A percentile compares a stretch with the other conserved stretches of the same genome.
Evolutionary conservation across 92 coral and sea anemone genomes (phyloP).

Genomic region (Palythoa heliodiscus): DNA sequence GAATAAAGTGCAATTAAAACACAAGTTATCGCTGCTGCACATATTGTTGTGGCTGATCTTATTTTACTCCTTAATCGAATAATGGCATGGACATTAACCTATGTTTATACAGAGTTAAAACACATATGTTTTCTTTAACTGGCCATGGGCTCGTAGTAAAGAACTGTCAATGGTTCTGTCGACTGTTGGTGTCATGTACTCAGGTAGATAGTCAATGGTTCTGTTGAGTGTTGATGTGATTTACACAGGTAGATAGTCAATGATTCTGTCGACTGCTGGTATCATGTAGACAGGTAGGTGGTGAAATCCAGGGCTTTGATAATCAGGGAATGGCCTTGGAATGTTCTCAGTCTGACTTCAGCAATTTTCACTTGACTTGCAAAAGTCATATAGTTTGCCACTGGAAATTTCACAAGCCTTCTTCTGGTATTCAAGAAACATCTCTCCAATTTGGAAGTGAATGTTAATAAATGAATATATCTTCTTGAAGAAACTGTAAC

Average conservation of each 20-base stretch:
- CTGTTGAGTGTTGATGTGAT: slow-evolving; percentile 42
- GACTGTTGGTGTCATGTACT: slow-evolving; percentile 36
- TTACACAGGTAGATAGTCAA: slow-evolving; percentile 43
- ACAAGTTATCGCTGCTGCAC: too few species aligned
- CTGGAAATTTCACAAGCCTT: slow-evolving; percentile 19
- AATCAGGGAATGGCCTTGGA: slow-evolving; percentile 47
- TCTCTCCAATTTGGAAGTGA: slow-evolving; percentile 12
- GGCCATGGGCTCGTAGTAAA: slow-evolving; percentile 36
- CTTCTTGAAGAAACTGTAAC: slow-evolving; percentile 6
- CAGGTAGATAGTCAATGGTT: slow-evolving; percentile 25
- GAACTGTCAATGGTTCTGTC: slow-evolving; percentile 53
- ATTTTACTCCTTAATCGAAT: too few species aligned
- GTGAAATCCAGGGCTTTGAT: slow-evolving; percentile 35
- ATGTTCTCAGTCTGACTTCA: slow-evolving; percentile 32
- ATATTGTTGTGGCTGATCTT: too few species aligned
- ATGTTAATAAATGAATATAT: slow-evolving; percentile 1
- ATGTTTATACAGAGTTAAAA: too few species aligned
- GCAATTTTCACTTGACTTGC: slow-evolving; percentile 17
- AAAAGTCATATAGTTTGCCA: background rate
- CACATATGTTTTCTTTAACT: slow-evolving; percentile 53
- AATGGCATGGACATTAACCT: too few species aligned
- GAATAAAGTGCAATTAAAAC: too few species aligned
- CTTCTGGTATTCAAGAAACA: slow-evolving; percentile 26
- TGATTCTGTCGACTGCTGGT: slow-evolving; percentile 36
- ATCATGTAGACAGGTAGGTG: slow-evolving; percentile 32